phyloP scores from a whole-genome alignment of 2,797 vertebrate species.

The Anomalospiza imberbis region DNA sequence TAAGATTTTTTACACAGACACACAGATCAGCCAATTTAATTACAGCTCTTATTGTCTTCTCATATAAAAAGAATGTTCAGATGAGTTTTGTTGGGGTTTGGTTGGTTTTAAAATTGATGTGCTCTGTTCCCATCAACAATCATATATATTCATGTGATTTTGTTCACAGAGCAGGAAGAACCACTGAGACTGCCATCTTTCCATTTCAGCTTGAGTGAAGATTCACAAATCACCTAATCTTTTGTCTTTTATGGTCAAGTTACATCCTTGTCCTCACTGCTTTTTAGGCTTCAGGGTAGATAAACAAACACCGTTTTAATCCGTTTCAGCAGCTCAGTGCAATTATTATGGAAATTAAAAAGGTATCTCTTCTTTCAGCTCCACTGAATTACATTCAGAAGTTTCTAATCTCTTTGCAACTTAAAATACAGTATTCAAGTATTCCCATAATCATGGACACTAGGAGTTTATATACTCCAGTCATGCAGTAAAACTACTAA shows the following conservation, averaged over 20 bases:
- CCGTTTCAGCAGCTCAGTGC: not conserved
- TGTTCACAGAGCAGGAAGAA: not conserved
- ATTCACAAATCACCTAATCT: not conserved
- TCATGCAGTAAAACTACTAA: not conserved
- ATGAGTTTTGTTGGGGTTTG: not conserved
- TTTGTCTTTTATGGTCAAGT: not conserved
- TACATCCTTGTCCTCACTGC: not conserved
- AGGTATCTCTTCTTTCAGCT: not conserved
- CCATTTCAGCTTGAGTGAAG: not conserved
- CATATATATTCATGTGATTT: not conserved
- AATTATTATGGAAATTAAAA: slow-evolving; percentile 13
- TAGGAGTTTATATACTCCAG: not conserved
- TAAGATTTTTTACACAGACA: not conserved
- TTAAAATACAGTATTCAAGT: not conserved
- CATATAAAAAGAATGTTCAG: not conserved
- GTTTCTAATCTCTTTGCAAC: not conserved
- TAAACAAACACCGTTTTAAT: not conserved
- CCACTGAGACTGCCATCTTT: not conserved
- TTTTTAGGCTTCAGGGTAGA: not conserved
- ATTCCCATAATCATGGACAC: not conserved
- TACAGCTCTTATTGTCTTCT: not conserved
- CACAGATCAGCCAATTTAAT: not conserved
- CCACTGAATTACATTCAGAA: not conserved
- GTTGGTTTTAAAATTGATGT: not conserved
- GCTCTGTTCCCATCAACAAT: not conserved